Base-by-base conservation (phyloP, 1,140 invertebrate species). In the Augochlora pura region DNA sequence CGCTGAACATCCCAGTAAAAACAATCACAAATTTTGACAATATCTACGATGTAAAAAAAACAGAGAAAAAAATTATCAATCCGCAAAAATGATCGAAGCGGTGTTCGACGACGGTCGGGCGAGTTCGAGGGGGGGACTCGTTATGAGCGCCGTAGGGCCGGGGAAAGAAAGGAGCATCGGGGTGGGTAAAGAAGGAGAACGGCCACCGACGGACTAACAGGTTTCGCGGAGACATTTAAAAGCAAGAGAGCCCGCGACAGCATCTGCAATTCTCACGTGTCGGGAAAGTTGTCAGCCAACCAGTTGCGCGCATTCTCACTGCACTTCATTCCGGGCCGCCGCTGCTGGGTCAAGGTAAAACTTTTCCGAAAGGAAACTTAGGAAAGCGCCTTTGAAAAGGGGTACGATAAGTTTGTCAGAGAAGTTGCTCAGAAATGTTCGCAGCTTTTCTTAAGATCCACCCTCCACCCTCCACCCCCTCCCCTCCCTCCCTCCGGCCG, bases 191-290 rank as follows among this genome's bases (percentile, higher is more conserved):
- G 64, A 46, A 64, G 72, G 77, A 74, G 66, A 57, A 46, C 49
- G 68, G 63, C 68, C 46, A 42, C 42, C 46, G 49, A 12, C 49
- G 8, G 49, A n/a, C 76, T 54, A 77, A 77, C 76, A 78, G 76
- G 32, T 1, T 54, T 77, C 75, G 54, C 75, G 21, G 59, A 72
- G 77, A 79, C 77, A 60, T 74, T 79, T 79, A 79, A 67, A 74
- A 79, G 77, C 70, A 74, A 57, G 65, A 23, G 25, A n/a, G n/a
- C n/a, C 38, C 54, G 72, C 23, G 64, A 73, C 42, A 77, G 74
- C 79, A 81, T 81, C 79, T 81, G 79, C 74, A 81, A 77, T 81
- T 81, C 79, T 81, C 79, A 81, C 79, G 79, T 81, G 79, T 80
- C 79, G 73, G 79, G 46, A 81, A 81, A 81, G 73, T 81, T 81